Evolutionary conservation across 2,797 vertebrate species (phyloP).

Genomic region (Calcarius lapponicus): DNA sequence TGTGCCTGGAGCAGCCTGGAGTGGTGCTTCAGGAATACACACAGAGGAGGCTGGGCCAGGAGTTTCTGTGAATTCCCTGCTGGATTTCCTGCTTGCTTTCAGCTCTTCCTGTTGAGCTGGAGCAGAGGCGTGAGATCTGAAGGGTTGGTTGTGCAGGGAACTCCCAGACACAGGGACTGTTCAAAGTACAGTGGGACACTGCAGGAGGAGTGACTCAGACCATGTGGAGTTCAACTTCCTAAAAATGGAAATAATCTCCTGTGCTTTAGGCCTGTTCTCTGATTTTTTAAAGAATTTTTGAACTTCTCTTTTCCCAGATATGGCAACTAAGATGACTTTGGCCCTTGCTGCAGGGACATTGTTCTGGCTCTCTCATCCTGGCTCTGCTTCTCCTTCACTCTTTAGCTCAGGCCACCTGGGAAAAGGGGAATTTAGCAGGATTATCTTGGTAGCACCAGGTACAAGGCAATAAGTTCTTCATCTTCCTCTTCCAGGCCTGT

Average conservation of each 20-base stretch:
- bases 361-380: neutral
- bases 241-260: neutral
- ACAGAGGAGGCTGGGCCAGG: neutral
- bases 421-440: neutral
- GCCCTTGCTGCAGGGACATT: neutral
- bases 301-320: neutral
- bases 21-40: neutral
- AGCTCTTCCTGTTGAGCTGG: neutral
- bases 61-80: neutral
- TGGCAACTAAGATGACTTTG: neutral
- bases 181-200: neutral
- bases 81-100: neutral
- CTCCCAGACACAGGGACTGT: neutral
- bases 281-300: neutral
- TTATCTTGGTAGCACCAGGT: neutral
- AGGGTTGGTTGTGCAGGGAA: neutral
- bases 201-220: neutral
- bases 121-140: rapidly evolving
- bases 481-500: neutral
- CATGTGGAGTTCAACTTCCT: rapidly evolving
- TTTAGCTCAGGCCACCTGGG: neutral
- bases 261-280: neutral
- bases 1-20: rapidly evolving
- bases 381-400: neutral
- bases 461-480: neutral